These are phyloP conservation scores for Falcunculus frontatus DNA, from an alignment of 2,113 vertebrate genomes.

Conservation along the genomic window DNA sequence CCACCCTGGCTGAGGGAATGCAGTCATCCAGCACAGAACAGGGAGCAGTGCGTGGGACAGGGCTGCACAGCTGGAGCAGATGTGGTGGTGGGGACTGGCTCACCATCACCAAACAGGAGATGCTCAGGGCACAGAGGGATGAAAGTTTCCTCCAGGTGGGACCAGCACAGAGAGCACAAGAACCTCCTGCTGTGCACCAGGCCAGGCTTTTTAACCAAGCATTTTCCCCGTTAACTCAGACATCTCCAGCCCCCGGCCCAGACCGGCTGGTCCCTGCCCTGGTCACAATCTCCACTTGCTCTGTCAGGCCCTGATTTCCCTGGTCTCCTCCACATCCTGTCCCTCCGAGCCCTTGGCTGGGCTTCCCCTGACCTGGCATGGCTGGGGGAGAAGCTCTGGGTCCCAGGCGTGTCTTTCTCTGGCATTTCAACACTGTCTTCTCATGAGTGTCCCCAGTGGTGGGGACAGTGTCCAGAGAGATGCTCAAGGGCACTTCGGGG, in stretches of 20 bases:
- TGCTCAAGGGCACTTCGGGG: neutral
- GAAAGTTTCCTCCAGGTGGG: neutral
- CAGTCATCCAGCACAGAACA: rapidly evolving
- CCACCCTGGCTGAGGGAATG: neutral
- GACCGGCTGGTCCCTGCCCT: neutral
- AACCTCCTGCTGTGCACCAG: neutral
- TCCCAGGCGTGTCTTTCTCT: neutral
- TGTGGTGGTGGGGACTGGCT: neutral
- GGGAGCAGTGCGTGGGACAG: neutral
- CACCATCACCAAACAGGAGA: too few species aligned
- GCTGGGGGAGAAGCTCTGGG: neutral
- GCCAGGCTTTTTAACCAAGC: neutral
- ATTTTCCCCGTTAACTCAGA: neutral
- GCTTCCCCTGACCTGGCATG: neutral
- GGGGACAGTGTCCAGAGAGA: neutral
- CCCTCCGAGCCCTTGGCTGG: neutral
- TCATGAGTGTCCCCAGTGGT: neutral
- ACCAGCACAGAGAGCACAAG: rapidly evolving
- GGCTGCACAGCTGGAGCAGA: neutral
- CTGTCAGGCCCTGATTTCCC: neutral
- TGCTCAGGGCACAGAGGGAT: neutral
- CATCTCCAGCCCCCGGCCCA: too few species aligned
- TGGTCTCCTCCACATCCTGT: neutral
- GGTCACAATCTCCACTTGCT: neutral
- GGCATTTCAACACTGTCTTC: neutral